Conservation (phyloP, 2,888 invertebrate genomes). For the Pycnomerus fuliginosus region DNA sequence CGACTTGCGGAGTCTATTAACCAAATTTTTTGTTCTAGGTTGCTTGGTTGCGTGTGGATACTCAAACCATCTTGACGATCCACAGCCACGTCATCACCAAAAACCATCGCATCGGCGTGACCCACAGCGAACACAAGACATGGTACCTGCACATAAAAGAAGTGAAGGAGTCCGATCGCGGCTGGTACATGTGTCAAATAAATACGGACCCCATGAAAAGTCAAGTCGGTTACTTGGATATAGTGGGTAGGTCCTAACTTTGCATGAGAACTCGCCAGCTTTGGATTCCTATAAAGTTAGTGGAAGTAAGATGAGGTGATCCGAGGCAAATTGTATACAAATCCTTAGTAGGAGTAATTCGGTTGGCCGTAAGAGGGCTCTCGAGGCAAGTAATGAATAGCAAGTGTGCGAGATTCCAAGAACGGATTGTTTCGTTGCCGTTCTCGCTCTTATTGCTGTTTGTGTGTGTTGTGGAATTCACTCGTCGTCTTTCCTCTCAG, state of each 20-base stretch:
- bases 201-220: conserved; percentile 85
- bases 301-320: conserved; percentile 35
- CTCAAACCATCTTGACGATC: conserved; percentile 87
- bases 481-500: conserved; percentile 31
- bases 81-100: conserved; percentile 89
- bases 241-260: conserved; percentile 66
- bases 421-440: conserved; percentile 39
- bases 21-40: conserved; percentile 65
- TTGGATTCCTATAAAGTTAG: conserved; percentile 22
- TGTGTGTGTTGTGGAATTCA: conserved; percentile 23
- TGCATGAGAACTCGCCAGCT: conserved; percentile 13
- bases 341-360: conserved; percentile 35
- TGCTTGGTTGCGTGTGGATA: conserved; percentile 87
- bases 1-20: no score
- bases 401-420: conserved; percentile 28
- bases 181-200: conserved; percentile 94
- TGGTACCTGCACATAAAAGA: conserved; percentile 87
- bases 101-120: conserved; percentile 81
- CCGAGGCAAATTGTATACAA: conserved; percentile 40
- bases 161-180: conserved; percentile 79
- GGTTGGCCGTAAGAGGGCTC: conserved; percentile 40
- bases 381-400: conserved; percentile 42
- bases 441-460: conserved; percentile 28
- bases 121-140: conserved; percentile 80
- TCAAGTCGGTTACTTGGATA: conserved; percentile 66